Evolutionary conservation across 2,888 invertebrate species (phyloP), one percentile per base, ranked within the genome.

Genomic region (Oscheius sp.): DNA sequence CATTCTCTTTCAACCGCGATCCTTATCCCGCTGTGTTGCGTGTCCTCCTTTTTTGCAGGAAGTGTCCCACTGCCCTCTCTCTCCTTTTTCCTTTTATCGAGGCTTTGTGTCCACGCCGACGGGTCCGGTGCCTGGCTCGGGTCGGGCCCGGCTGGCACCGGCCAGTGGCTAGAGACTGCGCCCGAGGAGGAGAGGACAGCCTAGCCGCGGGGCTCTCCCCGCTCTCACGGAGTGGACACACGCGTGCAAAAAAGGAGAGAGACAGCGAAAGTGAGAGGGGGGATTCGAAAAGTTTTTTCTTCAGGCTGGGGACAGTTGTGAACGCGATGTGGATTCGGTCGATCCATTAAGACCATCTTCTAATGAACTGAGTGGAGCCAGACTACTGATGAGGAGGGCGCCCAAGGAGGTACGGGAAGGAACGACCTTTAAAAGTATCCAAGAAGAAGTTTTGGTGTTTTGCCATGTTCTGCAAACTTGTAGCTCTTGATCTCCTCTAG

Each of bases 341-440:
- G 82, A 82, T 62, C 79, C 82, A 5, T 70, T 82, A 5, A 75
- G 80, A 21, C 79, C 82, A 47, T 77, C 80, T 13, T 76, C 79
- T 10, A 80, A 80, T 59, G 82, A 82, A 74, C 68, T 82, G 10
- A 78, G 78, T 74, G 82, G 82, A 51, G 82, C 82, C 13, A 73
- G 80, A 29, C 71, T 82, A 32, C 76, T 82, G 33, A 65, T 81
- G 10, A 57, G 80, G 68, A 80, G 79, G 57, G 82, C 80, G 2
- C 74, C 65, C 32, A 82, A 78, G 68, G 82, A 82, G 48, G 74
- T 70, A 58, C 11, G 2, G 35, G 21, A 21, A 21, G 21, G 21
- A 21, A 21, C 21, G 21, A 70, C 53, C 7, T 13, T 48, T 51
- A n/a, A 51, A 7, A 51, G 3, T 51, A 13, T 10, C 5, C 29